Base-by-base conservation (phyloP, 2,113 vertebrate species). In the Falcunculus frontatus region DNA sequence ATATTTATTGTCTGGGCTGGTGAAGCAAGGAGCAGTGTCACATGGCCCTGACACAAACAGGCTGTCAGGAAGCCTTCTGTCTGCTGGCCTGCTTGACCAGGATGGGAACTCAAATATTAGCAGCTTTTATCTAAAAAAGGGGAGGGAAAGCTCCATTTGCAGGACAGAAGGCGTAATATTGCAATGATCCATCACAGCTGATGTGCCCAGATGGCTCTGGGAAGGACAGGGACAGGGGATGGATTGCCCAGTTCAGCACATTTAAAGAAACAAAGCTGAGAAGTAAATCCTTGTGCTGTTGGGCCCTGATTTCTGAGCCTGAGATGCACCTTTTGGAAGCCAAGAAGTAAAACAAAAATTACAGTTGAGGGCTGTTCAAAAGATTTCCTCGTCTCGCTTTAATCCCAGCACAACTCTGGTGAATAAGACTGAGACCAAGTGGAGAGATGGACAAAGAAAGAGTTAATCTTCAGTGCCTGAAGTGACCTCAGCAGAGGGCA, bases 161-260 rank as follows among this genome's bases (percentile, higher is more conserved):
- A 75, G 88, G 88, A 67, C 85, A 90, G 90, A 95, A 94, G 73
- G 81, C 29, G 16, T 5, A 63, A 74, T 90, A 95, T 72, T 87
- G 84, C 84, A 96, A 95, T 89, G 60, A 95, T 96, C 88, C 90
- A 94, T 92, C 88, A 53, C 73, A 93, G 90, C 85, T 94, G 92
- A 94, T 78, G 83, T 16, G 57, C 62, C 84, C 93, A 92, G 93
- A 93, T 96, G 90, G 85, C 80, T 96, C 65, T 64, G 67, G 33
- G 80, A 89, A 76, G 35, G 83, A 84, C 26, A 62, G 42, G 55
- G 60, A 80, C 16, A 39, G 62, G 69, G 64, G 65, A 79, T 57
- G 83, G 56, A 90, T 91, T 53, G 92, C 80, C 88, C 76, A 87
- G 80, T 21, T 87, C 56, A 16, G 20, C 19, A 7, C 32, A 17